Percentiles rank a stretch among this genome's conserved stretches.
Conservation (phyloP, 2,888 invertebrate species). For the Chrysomela aeneicollis region DNA sequence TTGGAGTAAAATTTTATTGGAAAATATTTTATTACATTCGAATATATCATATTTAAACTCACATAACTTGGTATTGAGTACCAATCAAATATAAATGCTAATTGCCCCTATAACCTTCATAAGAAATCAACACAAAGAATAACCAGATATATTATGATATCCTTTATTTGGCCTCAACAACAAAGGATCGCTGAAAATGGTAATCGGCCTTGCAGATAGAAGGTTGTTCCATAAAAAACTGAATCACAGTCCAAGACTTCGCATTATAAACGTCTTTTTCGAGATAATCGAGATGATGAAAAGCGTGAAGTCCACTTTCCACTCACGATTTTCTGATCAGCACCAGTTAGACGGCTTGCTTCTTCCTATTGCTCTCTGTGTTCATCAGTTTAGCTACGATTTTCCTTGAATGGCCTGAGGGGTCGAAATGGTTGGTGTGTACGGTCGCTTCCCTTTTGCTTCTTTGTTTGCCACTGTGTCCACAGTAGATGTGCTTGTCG, state of each 20-base stretch:
- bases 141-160: background rate
- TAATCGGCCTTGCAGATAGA: background rate
- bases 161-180: background rate
- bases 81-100: too few relatives aligned
- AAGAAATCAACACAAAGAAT: too few relatives aligned
- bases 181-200: background rate
- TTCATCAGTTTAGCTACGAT: slow-evolving; percentile 85
- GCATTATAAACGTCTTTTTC: slow-evolving; percentile 25
- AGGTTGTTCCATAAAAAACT: slow-evolving; percentile 7
- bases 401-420: slow-evolving; percentile 93
- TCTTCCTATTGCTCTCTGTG: slow-evolving; percentile 81
- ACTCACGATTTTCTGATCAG: slow-evolving; percentile 18
- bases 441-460: slow-evolving; percentile 87
- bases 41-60: too few relatives aligned
- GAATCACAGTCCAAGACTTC: slow-evolving; percentile 31
- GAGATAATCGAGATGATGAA: slow-evolving; percentile 12
- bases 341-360: slow-evolving; percentile 12
- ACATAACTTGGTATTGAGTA: too few relatives aligned
- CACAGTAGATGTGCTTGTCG: slow-evolving; percentile 87
- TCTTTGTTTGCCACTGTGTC: slow-evolving; percentile 90
- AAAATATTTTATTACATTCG: too few relatives aligned
- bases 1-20: too few relatives aligned
- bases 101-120: too few relatives aligned
- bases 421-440: slow-evolving; percentile 92
- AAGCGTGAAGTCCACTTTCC: slow-evolving; percentile 12